Percentiles rank a stretch among this genome's conserved stretches.
Conservation (phyloP, 2,113 vertebrate genomes). For the Neotragus pygmaeus region DNA sequence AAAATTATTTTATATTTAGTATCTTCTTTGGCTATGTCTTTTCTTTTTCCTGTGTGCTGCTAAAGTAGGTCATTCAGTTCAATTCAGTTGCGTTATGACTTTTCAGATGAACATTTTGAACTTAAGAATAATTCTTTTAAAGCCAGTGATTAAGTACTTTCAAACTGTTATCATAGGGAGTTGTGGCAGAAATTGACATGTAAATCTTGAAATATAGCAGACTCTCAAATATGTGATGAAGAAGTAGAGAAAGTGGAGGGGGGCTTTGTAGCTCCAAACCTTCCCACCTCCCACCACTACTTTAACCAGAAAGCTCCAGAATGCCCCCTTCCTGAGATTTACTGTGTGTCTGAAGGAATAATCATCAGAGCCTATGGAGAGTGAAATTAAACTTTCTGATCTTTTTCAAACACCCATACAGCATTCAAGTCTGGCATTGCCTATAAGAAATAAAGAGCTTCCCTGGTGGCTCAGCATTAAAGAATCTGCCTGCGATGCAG, state of each 20-base stretch:
- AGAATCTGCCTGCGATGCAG: neutral
- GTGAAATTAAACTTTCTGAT: neutral
- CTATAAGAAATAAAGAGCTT: neutral
- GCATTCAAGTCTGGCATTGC: neutral
- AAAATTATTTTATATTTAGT: neutral
- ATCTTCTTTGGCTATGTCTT: neutral
- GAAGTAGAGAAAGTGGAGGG: neutral
- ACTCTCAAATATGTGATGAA: neutral
- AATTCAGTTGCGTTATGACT: neutral
- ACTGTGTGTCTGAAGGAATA: neutral
- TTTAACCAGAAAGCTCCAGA: neutral
- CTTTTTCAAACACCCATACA: neutral
- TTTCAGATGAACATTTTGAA: conserved; percentile 29
- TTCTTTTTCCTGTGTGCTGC: neutral
- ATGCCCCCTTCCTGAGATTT: neutral
- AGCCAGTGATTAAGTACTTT: neutral
- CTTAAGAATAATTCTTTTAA: conserved; percentile 12
- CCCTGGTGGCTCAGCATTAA: neutral
- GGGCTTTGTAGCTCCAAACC: neutral
- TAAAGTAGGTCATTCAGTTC: neutral
- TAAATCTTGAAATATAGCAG: neutral
- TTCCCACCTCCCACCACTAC: neutral
- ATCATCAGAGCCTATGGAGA: neutral
- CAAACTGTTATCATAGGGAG: neutral
- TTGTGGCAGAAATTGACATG: neutral